Conservation (phyloP, 2,888 invertebrate genomes). For the Ferdinandea cuprea region DNA sequence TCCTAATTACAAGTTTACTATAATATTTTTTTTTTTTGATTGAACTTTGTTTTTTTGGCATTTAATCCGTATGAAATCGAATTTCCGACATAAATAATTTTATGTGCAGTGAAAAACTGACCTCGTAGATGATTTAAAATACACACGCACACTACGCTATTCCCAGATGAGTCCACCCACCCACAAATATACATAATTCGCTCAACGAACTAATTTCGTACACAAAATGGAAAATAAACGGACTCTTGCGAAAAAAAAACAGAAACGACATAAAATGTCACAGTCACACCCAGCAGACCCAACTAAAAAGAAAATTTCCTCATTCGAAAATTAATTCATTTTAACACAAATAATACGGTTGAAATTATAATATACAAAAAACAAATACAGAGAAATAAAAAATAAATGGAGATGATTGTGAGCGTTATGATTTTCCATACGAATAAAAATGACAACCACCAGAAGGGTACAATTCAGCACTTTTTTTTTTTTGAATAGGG, state of each 20-base stretch:
- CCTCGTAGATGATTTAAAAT: slow-evolving; percentile 58
- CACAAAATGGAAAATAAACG: slow-evolving; percentile 39
- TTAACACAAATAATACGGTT: slow-evolving; percentile 53
- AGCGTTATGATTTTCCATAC: slow-evolving; percentile 16
- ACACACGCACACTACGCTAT: slow-evolving; percentile 28
- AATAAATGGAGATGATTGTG: slow-evolving; percentile 30
- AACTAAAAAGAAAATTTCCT: slow-evolving; percentile 27
- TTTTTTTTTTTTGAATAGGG: slow-evolving; percentile 24
- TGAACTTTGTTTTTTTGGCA: background rate
- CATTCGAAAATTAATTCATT: slow-evolving; percentile 37
- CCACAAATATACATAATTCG: slow-evolving; percentile 28
- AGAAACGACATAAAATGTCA: slow-evolving; percentile 53
- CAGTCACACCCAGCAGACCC: slow-evolving; percentile 34
- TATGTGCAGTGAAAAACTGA: slow-evolving; percentile 45
- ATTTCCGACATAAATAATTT: slow-evolving; percentile 42
- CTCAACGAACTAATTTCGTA: slow-evolving; percentile 65
- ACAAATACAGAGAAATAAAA: slow-evolving; percentile 2
- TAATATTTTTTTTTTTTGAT: background rate
- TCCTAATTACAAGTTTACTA: slow-evolving; percentile 16
- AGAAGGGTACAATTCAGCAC: slow-evolving; percentile 27
- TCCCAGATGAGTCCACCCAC: slow-evolving; percentile 71
- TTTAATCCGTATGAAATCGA: slow-evolving; percentile 23
- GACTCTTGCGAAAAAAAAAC: slow-evolving; percentile 56
- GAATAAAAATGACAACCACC: slow-evolving; percentile 49
- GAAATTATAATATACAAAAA: slow-evolving; percentile 23